These are phyloP conservation scores for Nematopogon swammerdamellus DNA, from an alignment of 2,888 invertebrate genomes.

Conservation along the genomic window DNA sequence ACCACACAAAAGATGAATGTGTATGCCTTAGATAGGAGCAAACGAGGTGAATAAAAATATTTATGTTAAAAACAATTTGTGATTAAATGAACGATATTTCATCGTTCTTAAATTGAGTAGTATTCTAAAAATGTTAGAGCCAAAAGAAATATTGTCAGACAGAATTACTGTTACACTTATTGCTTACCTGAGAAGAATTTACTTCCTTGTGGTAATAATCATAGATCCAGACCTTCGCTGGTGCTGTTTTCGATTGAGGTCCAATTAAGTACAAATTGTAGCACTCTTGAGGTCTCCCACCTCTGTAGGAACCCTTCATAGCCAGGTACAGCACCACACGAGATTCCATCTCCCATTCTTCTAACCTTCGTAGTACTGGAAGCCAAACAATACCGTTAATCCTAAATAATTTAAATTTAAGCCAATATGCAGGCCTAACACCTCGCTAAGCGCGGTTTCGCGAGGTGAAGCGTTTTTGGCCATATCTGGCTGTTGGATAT, in stretches of 20 bases:
- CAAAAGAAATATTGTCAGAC: background rate
- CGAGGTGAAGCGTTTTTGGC: too few species aligned
- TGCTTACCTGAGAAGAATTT: constrained; percentile 47
- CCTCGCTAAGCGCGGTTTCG: too few species aligned
- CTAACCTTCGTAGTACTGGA: constrained; percentile 41
- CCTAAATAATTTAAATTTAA: too few species aligned
- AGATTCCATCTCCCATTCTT: constrained; percentile 23
- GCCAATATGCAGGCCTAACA: too few species aligned
- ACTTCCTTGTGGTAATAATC: constrained; percentile 64
- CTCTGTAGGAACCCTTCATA: constrained; percentile 5
- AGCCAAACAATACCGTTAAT: too few species aligned
- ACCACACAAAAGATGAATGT: too few species aligned
- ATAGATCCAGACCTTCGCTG: constrained; percentile 51
- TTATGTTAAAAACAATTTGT: background rate
- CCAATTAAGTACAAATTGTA: constrained; percentile 30
- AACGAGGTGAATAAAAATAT: too few species aligned
- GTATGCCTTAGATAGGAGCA: too few species aligned
- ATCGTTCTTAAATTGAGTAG: too few species aligned
- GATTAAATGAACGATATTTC: background rate
- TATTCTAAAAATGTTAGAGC: background rate
- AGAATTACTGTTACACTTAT: background rate
- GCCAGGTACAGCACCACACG: constrained; percentile 35
- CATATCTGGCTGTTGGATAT: too few species aligned
- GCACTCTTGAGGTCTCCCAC: constrained; percentile 18
- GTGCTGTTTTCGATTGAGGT: constrained; percentile 27